phyloP scores from a whole-genome alignment of 1,140 invertebrate species.

The Scaptomyza graminum region DNA sequence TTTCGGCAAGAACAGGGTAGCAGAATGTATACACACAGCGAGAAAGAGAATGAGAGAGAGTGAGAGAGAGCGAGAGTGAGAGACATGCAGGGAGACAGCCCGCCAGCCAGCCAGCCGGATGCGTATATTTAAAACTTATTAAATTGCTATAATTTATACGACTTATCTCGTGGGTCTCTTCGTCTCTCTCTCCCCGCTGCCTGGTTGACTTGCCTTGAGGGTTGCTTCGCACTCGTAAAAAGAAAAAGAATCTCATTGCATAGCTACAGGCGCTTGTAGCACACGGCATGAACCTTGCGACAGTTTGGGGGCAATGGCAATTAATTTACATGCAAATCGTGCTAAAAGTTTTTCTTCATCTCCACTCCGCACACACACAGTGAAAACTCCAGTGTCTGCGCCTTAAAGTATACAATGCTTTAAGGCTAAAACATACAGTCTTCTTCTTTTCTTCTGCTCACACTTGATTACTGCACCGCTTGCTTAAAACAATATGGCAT shows the following conservation, averaged over 20 bases:
- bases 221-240: conserved; percentile 61
- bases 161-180: conserved; percentile 69
- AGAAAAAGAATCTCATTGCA: conserved; percentile 57
- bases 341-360: conserved; percentile 61
- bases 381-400: conserved; percentile 3
- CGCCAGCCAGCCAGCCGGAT: conserved; percentile 57
- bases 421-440: conserved; percentile 22
- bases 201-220: conserved; percentile 47
- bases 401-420: conserved; percentile 43
- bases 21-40: neutral
- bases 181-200: neutral
- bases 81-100: conserved; percentile 18
- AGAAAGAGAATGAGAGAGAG: neutral
- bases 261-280: conserved; percentile 38
- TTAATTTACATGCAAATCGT: conserved; percentile 84
- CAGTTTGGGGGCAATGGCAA: conserved; percentile 65
- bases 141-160: conserved; percentile 84
- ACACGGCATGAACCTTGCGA: conserved; percentile 45
- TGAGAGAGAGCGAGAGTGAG: neutral
- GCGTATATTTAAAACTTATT: conserved; percentile 84
- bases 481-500: conserved; percentile 75
- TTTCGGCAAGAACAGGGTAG: conserved; percentile 9
- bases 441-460: conserved; percentile 22
- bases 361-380: conserved; percentile 1
- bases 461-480: conserved; percentile 76